These are phyloP conservation scores for Metacarcinus magister DNA, from an alignment of 2,888 invertebrate species.

Conservation along the genomic window DNA sequence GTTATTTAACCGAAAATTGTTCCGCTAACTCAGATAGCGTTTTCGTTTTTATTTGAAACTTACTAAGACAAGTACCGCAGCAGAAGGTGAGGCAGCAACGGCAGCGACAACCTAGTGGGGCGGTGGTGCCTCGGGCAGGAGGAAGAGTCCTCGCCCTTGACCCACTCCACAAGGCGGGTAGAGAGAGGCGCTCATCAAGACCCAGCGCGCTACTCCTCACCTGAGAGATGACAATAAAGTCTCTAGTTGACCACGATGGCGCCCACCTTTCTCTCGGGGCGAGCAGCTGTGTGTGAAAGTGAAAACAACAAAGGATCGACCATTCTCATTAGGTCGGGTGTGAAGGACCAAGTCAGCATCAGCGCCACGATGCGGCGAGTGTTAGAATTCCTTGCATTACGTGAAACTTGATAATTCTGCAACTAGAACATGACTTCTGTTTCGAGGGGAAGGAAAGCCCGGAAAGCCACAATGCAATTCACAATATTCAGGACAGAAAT, in stretches of 20 bases:
- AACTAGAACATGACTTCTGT: neutral
- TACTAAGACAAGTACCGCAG: neutral
- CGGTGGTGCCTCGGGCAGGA: constrained; percentile 17
- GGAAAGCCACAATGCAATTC: neutral
- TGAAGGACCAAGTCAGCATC: neutral
- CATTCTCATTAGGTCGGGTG: constrained; percentile 33
- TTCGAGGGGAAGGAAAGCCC: neutral
- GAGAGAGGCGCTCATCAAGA: constrained; percentile 21
- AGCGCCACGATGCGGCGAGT: neutral
- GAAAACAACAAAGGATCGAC: constrained; percentile 14
- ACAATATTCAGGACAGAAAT: neutral
- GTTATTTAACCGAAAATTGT: neutral
- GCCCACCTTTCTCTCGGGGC: constrained; percentile 39
- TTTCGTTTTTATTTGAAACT: neutral
- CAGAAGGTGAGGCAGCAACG: neutral
- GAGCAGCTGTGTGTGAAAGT: constrained; percentile 19
- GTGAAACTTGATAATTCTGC: neutral
- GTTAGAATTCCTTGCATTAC: neutral
- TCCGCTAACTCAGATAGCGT: neutral
- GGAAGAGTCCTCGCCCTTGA: constrained; percentile 21
- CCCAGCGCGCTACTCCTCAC: neutral
- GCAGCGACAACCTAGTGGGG: neutral
- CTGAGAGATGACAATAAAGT: constrained; percentile 17
- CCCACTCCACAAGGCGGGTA: neutral
- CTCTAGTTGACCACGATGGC: neutral